Evolutionary conservation across 2,888 invertebrate species (phyloP), one percentile per base, ranked within the genome.

Genomic region (Parelbella ahira): DNA sequence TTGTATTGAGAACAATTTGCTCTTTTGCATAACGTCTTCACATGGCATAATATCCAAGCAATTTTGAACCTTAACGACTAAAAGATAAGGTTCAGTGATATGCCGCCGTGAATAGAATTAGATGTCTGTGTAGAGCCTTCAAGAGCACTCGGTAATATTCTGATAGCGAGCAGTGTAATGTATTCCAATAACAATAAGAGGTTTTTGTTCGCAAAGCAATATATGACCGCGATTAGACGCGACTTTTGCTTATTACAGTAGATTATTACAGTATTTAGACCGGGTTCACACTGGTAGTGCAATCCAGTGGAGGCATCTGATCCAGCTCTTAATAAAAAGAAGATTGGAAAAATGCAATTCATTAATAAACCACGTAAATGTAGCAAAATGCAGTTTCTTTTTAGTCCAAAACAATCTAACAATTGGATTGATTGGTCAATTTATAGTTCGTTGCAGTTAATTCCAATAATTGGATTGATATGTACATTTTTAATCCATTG

Each of bases 121-220:
- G 18, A n/a, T 11, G 27, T 8, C 36, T 4, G 18, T 9, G n/a
- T 18, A 13, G 4, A 18, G 24, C 18, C 21, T 38, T 38, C 18
- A 23, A 30, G 24, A 38, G 21, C 30, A 30, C 30, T 38, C 19
- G 30, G 24, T 38, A 38, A 38, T 38, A 30, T 30, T 38, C 38
- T 24, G 30, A 38, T 29, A 38, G 29, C 29, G 27, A 27, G 21
- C 27, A 21, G 23, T 38, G 29, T 38, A 38, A 38, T 38, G 18
- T 18, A 38, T 38, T 30, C 38, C 30, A 38, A 38, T 38, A 38
- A 38, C 38, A 30, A 30, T 38, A 38, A 30, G 38, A 28, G 18
- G 38, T 29, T 38, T 29, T 38, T 38, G 23, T 23, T 38, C 15
- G 7, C n/a, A 23, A 24, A 11, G 19, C 11, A 30, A 24, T 39